Evolutionary conservation across 2,797 vertebrate species (phyloP).

Genomic region (Muscicapa comitata): DNA sequence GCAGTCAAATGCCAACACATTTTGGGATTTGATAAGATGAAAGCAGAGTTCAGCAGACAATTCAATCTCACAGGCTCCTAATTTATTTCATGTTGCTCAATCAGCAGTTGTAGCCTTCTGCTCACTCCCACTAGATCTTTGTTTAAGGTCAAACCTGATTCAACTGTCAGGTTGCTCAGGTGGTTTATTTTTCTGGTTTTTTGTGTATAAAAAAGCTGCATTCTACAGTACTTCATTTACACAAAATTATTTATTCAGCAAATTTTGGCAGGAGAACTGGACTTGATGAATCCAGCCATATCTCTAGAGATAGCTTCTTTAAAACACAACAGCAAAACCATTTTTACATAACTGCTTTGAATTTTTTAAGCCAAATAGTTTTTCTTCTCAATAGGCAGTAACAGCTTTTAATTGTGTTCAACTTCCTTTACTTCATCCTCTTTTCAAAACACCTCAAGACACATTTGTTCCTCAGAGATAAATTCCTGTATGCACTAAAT

Average conservation of each 20-base stretch:
- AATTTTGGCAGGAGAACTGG: neutral
- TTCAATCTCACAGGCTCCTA: neutral
- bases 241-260: neutral
- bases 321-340: neutral
- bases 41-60: neutral
- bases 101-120: neutral
- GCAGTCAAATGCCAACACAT: neutral
- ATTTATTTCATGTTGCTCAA: neutral
- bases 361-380: neutral
- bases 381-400: neutral
- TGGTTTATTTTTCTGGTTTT: neutral
- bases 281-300: neutral
- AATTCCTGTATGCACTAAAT: neutral
- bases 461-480: neutral
- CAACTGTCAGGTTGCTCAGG: neutral
- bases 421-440: neutral
- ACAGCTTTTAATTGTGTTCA: neutral
- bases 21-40: neutral
- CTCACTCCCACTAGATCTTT: neutral
- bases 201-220: neutral
- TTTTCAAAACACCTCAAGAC: neutral
- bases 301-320: neutral
- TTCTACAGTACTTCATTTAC: neutral
- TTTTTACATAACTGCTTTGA: neutral
- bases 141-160: neutral